phyloP scores from a whole-genome alignment of 2,888 invertebrate species.

The Nymphalis c-album region DNA sequence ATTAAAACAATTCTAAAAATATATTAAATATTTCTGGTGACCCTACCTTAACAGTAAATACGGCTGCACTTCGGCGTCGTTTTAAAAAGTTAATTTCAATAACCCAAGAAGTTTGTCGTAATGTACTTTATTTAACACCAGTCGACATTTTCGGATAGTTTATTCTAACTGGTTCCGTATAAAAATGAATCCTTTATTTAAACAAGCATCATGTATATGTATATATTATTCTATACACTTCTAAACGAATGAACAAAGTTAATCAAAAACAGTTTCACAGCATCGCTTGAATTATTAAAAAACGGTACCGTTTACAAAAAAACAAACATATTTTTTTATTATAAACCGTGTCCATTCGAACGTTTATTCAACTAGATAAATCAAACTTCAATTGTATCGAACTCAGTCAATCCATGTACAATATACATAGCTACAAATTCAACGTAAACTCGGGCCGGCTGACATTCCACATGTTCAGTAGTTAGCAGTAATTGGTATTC shows the following conservation, averaged over 20 bases:
- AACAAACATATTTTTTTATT: neutral
- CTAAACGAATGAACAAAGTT: too few species aligned
- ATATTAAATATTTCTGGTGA: slow-evolving; percentile 30
- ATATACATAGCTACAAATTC: slow-evolving; percentile 44
- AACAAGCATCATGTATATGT: too few species aligned
- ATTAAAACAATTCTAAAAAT: too few species aligned
- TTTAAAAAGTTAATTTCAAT: slow-evolving; percentile 75
- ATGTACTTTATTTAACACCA: slow-evolving; percentile 23
- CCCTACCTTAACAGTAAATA: slow-evolving; percentile 53
- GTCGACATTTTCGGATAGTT: slow-evolving; percentile 25
- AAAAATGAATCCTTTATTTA: too few species aligned
- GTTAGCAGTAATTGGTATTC: slow-evolving; percentile 75
- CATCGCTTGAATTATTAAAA: too few species aligned
- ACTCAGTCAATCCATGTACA: slow-evolving; percentile 7
- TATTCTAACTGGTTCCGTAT: neutral
- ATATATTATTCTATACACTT: too few species aligned
- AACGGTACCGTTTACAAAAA: neutral
- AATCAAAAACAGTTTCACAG: too few species aligned
- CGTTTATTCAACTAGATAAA: slow-evolving; percentile 14
- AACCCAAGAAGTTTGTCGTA: slow-evolving; percentile 62
- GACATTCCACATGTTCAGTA: slow-evolving; percentile 66
- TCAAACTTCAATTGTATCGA: slow-evolving; percentile 12
- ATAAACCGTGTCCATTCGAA: neutral
- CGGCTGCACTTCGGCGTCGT: slow-evolving; percentile 70
- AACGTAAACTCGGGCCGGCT: slow-evolving; percentile 49